Percentiles rank a stretch among this genome's conserved stretches.
Conservation (phyloP, 2,113 vertebrate species). For the Ondatra zibethicus region DNA sequence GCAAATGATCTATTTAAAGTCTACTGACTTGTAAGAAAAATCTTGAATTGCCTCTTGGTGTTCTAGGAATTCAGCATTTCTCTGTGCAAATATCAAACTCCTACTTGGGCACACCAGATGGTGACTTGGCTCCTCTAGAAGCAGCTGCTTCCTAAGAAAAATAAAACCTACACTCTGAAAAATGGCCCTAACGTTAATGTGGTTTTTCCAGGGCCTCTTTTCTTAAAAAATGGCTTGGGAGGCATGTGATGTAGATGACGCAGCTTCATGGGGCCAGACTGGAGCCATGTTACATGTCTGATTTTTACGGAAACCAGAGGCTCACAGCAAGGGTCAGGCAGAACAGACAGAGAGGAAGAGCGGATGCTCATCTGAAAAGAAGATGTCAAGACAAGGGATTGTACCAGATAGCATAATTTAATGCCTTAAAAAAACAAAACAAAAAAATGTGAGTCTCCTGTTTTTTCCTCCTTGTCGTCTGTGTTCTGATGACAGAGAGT, state of each 20-base stretch:
- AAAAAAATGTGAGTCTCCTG: not conserved
- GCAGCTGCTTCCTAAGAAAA: slow-evolving; percentile 59
- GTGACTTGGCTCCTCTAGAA: slow-evolving; percentile 57
- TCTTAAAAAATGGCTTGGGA: not conserved
- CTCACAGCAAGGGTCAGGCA: not conserved
- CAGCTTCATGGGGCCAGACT: not conserved
- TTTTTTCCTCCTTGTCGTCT: slow-evolving; percentile 33
- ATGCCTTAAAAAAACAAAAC: slow-evolving; percentile 46
- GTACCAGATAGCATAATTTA: not conserved
- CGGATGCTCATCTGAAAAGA: not conserved
- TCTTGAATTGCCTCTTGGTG: slow-evolving; percentile 66
- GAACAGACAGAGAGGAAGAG: not conserved
- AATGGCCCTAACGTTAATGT: not conserved
- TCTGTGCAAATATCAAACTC: slow-evolving; percentile 71
- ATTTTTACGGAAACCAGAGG: not conserved
- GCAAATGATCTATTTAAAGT: slow-evolving; percentile 60
- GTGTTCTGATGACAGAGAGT: slow-evolving; percentile 23
- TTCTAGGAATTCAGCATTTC: slow-evolving; percentile 72
- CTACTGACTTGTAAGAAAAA: slow-evolving; percentile 59
- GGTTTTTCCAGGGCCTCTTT: slow-evolving; percentile 42
- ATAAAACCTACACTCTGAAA: slow-evolving; percentile 1
- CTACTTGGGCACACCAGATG: slow-evolving; percentile 62
- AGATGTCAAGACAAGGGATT: not conserved
- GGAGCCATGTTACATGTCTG: not conserved
- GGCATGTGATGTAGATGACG: not conserved